These are phyloP conservation scores for Taenioides sp. DNA, from an alignment of 2,797 vertebrate genomes.

Conservation along the genomic window DNA sequence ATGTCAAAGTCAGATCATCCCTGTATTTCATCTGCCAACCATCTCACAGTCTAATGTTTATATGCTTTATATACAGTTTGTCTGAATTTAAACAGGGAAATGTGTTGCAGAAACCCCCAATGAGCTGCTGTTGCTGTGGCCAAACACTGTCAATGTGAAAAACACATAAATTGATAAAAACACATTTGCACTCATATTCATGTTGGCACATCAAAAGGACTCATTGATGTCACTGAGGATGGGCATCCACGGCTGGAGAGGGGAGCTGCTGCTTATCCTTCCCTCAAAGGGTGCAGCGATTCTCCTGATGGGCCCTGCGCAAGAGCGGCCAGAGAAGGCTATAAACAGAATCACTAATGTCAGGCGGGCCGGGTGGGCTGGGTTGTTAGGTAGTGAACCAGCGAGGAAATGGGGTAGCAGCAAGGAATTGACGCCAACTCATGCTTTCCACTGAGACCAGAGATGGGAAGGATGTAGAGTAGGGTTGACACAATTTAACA, in stretches of 20 bases:
- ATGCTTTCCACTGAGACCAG: constrained; percentile 74
- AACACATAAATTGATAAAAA: constrained; percentile 81
- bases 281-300: constrained; percentile 79
- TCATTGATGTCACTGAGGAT: constrained; percentile 82
- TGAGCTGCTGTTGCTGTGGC: constrained; percentile 44
- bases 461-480: constrained; percentile 70
- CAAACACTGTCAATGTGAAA: constrained; percentile 70
- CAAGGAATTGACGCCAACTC: constrained; percentile 75
- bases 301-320: constrained; percentile 77
- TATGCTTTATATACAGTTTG: constrained; percentile 33
- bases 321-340: constrained; percentile 76
- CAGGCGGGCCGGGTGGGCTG: constrained; percentile 70
- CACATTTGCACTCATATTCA: constrained; percentile 78
- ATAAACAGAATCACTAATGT: constrained; percentile 86
- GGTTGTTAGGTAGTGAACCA: constrained; percentile 69
- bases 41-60: constrained; percentile 24
- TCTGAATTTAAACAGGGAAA: constrained; percentile 34
- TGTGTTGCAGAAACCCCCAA: constrained; percentile 31
- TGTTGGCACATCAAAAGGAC: constrained; percentile 80
- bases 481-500: constrained; percentile 81
- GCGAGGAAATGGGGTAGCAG: constrained; percentile 68
- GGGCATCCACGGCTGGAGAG: constrained; percentile 67
- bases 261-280: constrained; percentile 76
- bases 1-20: too few relatives aligned
- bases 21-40: constrained; percentile 29